A percentile compares a stretch with the other conserved stretches of the same genome.
phyloP scores from a whole-genome alignment of 2,113 vertebrate genomes.

The Chionomys nivalis region DNA sequence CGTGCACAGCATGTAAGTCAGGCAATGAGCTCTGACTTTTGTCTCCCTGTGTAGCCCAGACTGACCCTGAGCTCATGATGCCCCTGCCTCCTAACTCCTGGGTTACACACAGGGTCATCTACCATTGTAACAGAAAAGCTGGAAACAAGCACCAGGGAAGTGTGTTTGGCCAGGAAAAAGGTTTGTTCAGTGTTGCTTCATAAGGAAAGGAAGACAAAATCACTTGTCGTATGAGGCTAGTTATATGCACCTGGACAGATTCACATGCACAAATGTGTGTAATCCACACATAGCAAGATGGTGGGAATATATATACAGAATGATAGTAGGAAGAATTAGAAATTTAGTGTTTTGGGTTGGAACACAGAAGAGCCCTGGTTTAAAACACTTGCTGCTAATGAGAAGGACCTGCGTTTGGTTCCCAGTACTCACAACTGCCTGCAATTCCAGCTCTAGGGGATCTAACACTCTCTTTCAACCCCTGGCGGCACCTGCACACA shows the following conservation, averaged over 20 bases:
- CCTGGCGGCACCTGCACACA: background rate
- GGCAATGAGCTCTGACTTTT: background rate
- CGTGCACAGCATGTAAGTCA: background rate
- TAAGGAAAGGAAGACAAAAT: slow-evolving; percentile 37
- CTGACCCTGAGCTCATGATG: background rate
- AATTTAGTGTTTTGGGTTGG: background rate
- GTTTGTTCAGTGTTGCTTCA: background rate
- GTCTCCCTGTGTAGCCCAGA: background rate
- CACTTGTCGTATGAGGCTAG: background rate
- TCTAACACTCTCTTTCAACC: background rate
- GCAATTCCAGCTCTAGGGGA: background rate
- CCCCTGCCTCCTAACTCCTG: background rate
- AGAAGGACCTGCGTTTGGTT: background rate
- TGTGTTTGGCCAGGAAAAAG: background rate
- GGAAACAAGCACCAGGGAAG: background rate
- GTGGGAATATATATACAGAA: background rate
- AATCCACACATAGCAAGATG: background rate
- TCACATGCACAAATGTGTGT: background rate
- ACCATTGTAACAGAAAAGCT: slow-evolving; percentile 9
- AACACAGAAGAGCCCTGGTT: background rate
- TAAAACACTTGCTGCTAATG: background rate
- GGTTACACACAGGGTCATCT: background rate
- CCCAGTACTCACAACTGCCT: background rate
- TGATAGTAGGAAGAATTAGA: background rate
- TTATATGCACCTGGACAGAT: background rate